These are phyloP conservation scores for Rousettus madagascariensis DNA, from an alignment of 2,797 vertebrate species.

Conservation along the genomic window DNA sequence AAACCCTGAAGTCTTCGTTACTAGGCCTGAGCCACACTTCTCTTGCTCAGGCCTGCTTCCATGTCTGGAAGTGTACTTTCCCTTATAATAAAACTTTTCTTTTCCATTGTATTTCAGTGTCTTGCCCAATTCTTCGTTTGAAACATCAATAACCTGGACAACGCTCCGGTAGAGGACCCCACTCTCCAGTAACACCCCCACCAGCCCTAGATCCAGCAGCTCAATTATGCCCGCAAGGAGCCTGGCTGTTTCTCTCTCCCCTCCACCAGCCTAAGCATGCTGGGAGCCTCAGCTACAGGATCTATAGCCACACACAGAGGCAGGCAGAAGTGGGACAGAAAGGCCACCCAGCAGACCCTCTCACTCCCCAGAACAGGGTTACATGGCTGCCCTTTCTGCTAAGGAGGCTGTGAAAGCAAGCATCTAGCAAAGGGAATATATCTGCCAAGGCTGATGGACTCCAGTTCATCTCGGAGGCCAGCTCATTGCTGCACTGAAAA, in stretches of 20 bases:
- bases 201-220: background rate
- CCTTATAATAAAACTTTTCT: no score
- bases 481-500: background rate
- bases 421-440: background rate
- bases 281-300: background rate
- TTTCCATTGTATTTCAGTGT: no score
- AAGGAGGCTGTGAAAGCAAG: background rate
- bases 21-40: no score
- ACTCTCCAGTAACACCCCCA: background rate
- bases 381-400: background rate
- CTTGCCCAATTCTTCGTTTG: no score
- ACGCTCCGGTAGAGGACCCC: no score
- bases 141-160: no score
- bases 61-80: no score
- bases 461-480: background rate
- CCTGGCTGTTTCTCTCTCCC: background rate
- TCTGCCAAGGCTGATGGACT: accelerated
- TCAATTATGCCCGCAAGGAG: background rate
- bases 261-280: background rate
- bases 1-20: no score
- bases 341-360: background rate
- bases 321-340: background rate
- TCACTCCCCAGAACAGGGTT: background rate
- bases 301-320: background rate
- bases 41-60: no score